Conservation (phyloP, 2,888 invertebrate species). For the Hyppa rectilinea region DNA sequence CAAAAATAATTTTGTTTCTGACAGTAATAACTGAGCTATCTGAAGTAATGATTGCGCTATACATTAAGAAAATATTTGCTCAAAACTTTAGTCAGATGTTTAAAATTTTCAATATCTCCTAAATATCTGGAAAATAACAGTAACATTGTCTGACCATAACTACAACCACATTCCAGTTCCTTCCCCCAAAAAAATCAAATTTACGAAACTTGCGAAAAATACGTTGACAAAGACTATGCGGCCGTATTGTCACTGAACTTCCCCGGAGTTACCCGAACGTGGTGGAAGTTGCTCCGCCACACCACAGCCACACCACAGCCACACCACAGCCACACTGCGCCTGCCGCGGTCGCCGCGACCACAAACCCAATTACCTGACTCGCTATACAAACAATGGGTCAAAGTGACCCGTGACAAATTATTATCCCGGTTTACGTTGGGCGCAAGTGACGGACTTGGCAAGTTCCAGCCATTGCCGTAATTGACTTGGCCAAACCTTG, state of each 20-base stretch:
- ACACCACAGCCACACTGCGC: too few species aligned
- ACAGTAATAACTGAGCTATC: not conserved
- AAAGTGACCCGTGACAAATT: conserved; percentile 62
- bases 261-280: conserved; percentile 34
- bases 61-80: not conserved
- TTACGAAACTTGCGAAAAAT: conserved; percentile 51
- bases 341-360: conserved; percentile 41
- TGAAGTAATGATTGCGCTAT: not conserved
- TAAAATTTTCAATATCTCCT: not conserved
- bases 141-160: not conserved
- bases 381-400: conserved; percentile 56
- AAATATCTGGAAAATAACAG: too few species aligned
- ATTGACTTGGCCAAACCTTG: conserved; percentile 51
- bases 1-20: not conserved
- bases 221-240: conserved; percentile 38
- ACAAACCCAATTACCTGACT: conserved; percentile 61
- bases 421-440: conserved; percentile 44
- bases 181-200: conserved; percentile 50
- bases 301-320: too few species aligned
- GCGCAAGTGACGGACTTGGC: conserved; percentile 43
- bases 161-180: not conserved
- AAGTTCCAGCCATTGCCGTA: conserved; percentile 42
- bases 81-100: not conserved
- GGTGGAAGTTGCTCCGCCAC: conserved; percentile 33
- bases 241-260: conserved; percentile 47